A percentile compares a stretch with the other conserved stretches of the same genome.
Evolutionary conservation across 2,888 invertebrate genomes (phyloP).

Genomic region (Gandaritis pyraliata): DNA sequence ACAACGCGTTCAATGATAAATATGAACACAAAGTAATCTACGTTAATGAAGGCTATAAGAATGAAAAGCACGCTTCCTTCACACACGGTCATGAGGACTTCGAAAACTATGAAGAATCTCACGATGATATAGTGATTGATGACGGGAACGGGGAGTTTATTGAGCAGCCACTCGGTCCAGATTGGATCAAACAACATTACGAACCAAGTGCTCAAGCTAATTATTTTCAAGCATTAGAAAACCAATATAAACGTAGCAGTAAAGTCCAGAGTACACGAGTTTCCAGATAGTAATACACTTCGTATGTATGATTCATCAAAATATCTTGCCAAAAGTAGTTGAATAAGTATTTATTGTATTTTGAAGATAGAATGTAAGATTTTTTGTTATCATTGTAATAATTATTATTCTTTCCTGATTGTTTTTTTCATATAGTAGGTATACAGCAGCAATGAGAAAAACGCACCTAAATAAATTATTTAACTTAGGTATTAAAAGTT

Average conservation of each 20-base stretch:
- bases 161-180: conserved; percentile 42
- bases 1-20: conserved; percentile 83
- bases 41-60: conserved; percentile 83
- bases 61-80: conserved; percentile 60
- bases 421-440: not conserved
- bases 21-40: conserved; percentile 83
- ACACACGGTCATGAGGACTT: conserved; percentile 38
- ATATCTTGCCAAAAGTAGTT: conserved; percentile 33
- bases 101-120: conserved; percentile 26
- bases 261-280: conserved; percentile 4
- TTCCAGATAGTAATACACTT: not conserved
- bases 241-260: conserved; percentile 24
- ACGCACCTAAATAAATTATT: too few relatives aligned
- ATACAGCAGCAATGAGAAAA: too few relatives aligned
- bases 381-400: not conserved
- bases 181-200: conserved; percentile 50
- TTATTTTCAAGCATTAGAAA: conserved; percentile 13
- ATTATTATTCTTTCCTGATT: too few relatives aligned
- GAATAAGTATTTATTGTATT: conserved; percentile 11
- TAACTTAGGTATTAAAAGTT: too few relatives aligned
- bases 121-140: conserved; percentile 26
- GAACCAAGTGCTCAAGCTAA: conserved; percentile 23
- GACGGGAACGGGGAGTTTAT: conserved; percentile 41
- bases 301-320: not conserved
- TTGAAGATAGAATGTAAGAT: not conserved